Conservation (phyloP, 2,797 vertebrate species). For the Uromys caudimaculatus region DNA sequence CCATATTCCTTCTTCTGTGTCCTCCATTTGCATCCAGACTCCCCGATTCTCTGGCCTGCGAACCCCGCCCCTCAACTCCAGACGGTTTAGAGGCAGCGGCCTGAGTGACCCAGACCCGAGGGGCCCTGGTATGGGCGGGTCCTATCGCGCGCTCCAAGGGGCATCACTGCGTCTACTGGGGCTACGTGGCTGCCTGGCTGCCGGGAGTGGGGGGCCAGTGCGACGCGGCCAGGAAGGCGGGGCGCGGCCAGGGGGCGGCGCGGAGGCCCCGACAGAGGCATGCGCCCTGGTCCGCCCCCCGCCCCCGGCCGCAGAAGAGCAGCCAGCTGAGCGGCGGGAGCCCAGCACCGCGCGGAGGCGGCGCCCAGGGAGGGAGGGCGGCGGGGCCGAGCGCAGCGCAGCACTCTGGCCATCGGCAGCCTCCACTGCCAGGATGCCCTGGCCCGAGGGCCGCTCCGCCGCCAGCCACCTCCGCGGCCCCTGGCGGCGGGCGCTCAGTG, state of each 20-base stretch:
- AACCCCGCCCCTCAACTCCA: neutral
- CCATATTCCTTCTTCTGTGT: neutral
- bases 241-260: constrained; percentile 47
- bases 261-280: constrained; percentile 59
- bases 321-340: constrained; percentile 52
- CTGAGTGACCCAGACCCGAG: neutral
- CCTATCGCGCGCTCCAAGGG: neutral
- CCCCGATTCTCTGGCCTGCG: neutral
- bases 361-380: constrained; percentile 5
- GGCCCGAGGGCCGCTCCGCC: constrained; percentile 57
- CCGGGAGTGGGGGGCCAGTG: neutral
- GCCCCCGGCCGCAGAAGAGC: constrained; percentile 63
- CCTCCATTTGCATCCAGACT: neutral
- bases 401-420: constrained; percentile 23
- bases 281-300: constrained; percentile 75
- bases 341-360: neutral
- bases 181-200: constrained; percentile 52
- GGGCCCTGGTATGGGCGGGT: neutral
- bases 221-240: neutral
- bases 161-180: neutral
- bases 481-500: constrained; percentile 29
- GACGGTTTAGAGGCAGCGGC: neutral
- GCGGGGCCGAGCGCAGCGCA: neutral
- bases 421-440: constrained; percentile 64
- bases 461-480: constrained; percentile 22